These are phyloP conservation scores for Perognathus longimembris DNA, from an alignment of 2,113 vertebrate genomes.

Conservation along the genomic window DNA sequence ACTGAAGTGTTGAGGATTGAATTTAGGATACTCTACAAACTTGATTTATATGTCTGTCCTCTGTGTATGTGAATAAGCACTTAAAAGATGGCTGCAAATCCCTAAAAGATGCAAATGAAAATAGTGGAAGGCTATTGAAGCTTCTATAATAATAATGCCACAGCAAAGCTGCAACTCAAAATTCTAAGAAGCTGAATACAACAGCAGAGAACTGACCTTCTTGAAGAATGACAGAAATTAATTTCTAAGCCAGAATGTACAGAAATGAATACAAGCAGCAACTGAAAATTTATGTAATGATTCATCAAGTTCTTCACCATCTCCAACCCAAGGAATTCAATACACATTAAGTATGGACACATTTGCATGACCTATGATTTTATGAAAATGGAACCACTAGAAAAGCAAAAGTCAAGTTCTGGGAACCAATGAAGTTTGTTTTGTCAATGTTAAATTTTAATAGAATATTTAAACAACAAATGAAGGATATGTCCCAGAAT, in stretches of 20 bases:
- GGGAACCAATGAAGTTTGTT: slow-evolving; percentile 41
- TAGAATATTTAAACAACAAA: not conserved
- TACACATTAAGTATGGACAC: not conserved
- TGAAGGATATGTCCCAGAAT: slow-evolving; percentile 27
- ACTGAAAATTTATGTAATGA: not conserved
- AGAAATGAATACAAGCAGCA: slow-evolving; percentile 10
- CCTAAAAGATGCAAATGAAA: not conserved
- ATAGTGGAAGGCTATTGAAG: not conserved
- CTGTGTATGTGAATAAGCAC: not conserved
- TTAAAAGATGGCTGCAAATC: not conserved
- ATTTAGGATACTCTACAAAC: no score
- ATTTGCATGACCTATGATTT: no score
- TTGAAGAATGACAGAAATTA: slow-evolving; percentile 25
- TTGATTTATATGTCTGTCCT: no score
- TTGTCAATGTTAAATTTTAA: slow-evolving; percentile 50
- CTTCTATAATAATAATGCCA: not conserved
- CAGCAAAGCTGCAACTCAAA: slow-evolving; percentile 24
- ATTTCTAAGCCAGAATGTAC: slow-evolving; percentile 25
- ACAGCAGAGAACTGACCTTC: not conserved
- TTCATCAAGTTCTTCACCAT: not conserved
- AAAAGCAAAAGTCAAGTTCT: slow-evolving; percentile 20
- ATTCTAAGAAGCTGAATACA: not conserved
- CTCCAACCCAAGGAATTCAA: not conserved
- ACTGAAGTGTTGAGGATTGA: no score
- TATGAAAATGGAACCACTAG: not conserved